Evolutionary conservation across 1,140 invertebrate genomes (phyloP).

Genomic region (Psilanteris sp.): DNA sequence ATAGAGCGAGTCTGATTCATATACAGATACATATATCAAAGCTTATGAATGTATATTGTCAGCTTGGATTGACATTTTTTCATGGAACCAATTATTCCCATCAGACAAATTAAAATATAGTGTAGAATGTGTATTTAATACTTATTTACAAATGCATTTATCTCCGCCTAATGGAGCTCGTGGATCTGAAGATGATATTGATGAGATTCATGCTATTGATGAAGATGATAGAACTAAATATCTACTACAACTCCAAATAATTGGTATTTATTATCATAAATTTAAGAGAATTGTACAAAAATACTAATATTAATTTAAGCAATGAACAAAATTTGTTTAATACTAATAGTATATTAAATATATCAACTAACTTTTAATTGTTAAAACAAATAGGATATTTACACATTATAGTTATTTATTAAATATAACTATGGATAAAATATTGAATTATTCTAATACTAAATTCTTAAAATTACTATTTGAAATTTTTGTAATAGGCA

Average conservation of each 20-base stretch:
- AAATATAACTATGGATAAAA: no score
- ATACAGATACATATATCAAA: slow-evolving; percentile 84
- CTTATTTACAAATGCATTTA: slow-evolving; percentile 90
- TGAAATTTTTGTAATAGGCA: no score
- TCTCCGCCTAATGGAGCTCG: slow-evolving; percentile 89
- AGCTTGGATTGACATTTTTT: slow-evolving; percentile 86
- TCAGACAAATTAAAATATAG: slow-evolving; percentile 80
- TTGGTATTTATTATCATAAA: slow-evolving; percentile 76
- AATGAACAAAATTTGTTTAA: not conserved
- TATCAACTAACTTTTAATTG: no score
- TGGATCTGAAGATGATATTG: slow-evolving; percentile 74
- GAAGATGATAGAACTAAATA: slow-evolving; percentile 86
- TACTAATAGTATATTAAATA: not conserved
- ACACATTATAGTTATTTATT: no score
- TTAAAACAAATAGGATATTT: no score
- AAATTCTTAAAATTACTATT: no score
- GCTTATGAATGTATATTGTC: slow-evolving; percentile 90
- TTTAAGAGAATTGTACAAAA: no score
- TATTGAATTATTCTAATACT: no score
- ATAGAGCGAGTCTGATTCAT: no score
- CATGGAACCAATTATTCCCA: slow-evolving; percentile 80
- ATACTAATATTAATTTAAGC: no score
- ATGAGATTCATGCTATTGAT: slow-evolving; percentile 85
- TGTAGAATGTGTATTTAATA: slow-evolving; percentile 85
- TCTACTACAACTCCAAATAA: slow-evolving; percentile 85